phyloP scores from a whole-genome alignment of 2,888 invertebrate genomes.

The Oxyteleia sp. region DNA sequence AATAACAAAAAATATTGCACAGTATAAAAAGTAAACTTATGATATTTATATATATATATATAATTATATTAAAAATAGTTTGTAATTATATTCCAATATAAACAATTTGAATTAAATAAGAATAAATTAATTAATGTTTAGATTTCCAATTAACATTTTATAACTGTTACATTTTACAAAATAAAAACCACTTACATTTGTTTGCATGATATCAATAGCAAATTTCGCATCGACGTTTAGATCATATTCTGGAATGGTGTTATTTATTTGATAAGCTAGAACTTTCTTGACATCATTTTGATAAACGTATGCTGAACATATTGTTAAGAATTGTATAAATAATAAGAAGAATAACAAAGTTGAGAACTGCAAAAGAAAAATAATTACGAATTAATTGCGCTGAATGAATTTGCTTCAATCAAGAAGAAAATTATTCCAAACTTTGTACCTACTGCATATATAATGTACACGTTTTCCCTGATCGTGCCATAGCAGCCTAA shows the following conservation, averaged over 20 bases:
- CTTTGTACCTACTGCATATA: constrained; percentile 88
- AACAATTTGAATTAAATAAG: too few relatives aligned
- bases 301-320: constrained; percentile 89
- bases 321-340: constrained; percentile 87
- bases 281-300: constrained; percentile 86
- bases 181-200: constrained; percentile 87
- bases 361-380: constrained; percentile 53
- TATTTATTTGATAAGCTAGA: constrained; percentile 88
- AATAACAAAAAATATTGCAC: too few relatives aligned
- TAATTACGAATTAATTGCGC: not conserved
- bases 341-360: constrained; percentile 62
- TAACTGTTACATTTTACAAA: too few relatives aligned
- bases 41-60: too few relatives aligned
- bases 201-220: constrained; percentile 90
- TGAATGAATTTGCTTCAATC: not conserved
- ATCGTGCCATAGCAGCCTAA: constrained; percentile 94
- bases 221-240: constrained; percentile 84
- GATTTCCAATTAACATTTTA: too few relatives aligned
- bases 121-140: too few relatives aligned
- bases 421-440: constrained; percentile 1
- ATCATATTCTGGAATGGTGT: constrained; percentile 88
- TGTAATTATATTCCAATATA: too few relatives aligned
- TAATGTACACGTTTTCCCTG: constrained; percentile 92
- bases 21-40: too few relatives aligned
- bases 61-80: too few relatives aligned